phyloP scores from a whole-genome alignment of 2,113 vertebrate species.

The Tretioscincus oriximinensis region DNA sequence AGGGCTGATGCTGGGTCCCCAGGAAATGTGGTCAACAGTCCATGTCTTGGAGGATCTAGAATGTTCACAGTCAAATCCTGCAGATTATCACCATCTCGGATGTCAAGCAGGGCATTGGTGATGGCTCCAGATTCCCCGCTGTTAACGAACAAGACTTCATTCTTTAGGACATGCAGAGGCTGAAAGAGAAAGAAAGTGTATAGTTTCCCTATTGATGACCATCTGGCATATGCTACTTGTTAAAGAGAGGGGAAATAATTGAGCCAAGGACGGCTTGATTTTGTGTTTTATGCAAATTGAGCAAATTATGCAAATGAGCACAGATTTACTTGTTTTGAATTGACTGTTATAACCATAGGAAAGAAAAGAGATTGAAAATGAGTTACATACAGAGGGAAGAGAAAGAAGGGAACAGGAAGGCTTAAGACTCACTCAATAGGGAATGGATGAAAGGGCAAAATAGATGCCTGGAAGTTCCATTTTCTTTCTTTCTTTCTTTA shows the following conservation, averaged over 20 bases:
- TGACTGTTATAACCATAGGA: neutral
- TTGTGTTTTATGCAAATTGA: neutral
- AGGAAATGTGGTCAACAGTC: constrained; percentile 71
- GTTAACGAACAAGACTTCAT: constrained; percentile 73
- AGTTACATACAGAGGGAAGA: neutral
- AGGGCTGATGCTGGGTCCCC: constrained; percentile 34
- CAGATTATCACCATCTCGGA: constrained; percentile 88
- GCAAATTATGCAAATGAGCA: neutral
- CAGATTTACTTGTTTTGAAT: neutral
- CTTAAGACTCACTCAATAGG: neutral
- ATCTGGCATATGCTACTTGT: neutral
- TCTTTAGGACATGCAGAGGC: constrained; percentile 82
- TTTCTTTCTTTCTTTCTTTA: no score
- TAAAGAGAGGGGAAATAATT: neutral
- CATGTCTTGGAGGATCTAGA: constrained; percentile 80
- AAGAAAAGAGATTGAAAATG: neutral
- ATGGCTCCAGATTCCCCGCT: constrained; percentile 71
- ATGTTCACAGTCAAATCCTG: constrained; percentile 82
- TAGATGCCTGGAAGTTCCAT: neutral
- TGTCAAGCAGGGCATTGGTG: constrained; percentile 76
- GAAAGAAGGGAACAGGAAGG: neutral
- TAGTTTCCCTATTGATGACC: neutral
- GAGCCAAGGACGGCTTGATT: neutral
- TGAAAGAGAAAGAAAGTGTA: constrained; percentile 57
- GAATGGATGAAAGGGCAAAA: neutral